Conservation (phyloP, 2,888 invertebrate species). For the Andrena hattorfiana region DNA sequence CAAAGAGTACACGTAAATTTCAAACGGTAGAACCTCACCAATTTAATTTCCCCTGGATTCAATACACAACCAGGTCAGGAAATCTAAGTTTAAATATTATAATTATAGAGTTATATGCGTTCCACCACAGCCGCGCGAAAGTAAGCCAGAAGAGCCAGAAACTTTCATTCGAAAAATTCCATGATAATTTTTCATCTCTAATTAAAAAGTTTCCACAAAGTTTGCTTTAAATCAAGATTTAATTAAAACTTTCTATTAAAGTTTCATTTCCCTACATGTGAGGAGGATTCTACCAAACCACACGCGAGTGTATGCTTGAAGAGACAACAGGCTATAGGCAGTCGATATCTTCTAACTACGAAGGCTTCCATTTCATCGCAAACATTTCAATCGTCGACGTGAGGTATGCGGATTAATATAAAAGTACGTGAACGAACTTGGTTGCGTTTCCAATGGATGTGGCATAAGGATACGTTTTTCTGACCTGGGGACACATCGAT, state of each 20-base stretch:
- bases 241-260: conserved; percentile 27
- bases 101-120: neutral
- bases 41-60: neutral
- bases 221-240: conserved; percentile 21
- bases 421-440: neutral
- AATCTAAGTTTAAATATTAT: neutral
- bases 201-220: neutral
- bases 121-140: neutral
- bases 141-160: neutral
- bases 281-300: neutral
- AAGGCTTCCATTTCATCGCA: neutral
- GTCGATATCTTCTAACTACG: neutral
- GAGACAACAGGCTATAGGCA: neutral
- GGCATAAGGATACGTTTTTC: too few species aligned
- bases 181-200: conserved; percentile 5
- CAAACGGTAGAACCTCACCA: neutral
- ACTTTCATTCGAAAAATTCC: neutral
- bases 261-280: neutral
- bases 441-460: neutral
- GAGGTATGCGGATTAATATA: neutral
- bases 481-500: conserved; percentile 24
- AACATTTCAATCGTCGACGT: neutral
- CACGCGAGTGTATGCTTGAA: neutral
- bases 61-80: neutral
- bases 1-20: neutral